These are phyloP conservation scores for Trachelus tabidus DNA, from an alignment of 2,888 invertebrate species.

Conservation along the genomic window DNA sequence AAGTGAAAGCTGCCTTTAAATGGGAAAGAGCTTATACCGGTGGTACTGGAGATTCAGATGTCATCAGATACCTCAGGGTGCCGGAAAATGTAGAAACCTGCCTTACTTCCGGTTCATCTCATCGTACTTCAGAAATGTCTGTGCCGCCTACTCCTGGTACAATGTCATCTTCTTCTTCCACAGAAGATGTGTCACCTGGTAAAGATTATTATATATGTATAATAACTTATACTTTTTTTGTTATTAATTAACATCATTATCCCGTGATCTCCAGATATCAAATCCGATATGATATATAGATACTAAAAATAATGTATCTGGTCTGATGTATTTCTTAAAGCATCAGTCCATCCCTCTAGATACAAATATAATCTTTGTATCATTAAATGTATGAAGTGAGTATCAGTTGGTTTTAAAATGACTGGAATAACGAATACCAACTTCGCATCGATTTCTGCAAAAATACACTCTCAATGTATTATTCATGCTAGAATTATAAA, in stretches of 20 bases:
- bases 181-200: conserved; percentile 74
- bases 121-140: conserved; percentile 67
- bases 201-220: not conserved
- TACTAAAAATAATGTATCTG: not conserved
- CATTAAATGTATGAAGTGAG: not conserved
- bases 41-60: conserved; percentile 56
- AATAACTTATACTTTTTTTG: not conserved
- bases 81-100: conserved; percentile 66
- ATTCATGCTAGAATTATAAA: not conserved
- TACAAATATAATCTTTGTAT: not conserved
- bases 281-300: not conserved
- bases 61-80: conserved; percentile 57
- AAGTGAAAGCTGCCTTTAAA: conserved; percentile 88
- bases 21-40: conserved; percentile 82
- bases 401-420: not conserved
- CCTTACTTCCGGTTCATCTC: conserved; percentile 28
- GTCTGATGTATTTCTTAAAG: not conserved
- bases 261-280: too few species aligned
- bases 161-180: conserved; percentile 79
- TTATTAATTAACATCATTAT: not conserved
- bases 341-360: not conserved
- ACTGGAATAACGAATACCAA: not conserved
- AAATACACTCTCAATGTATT: not conserved
- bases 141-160: conserved; percentile 74
- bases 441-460: not conserved